Percentiles rank a stretch among this genome's conserved stretches.
These are phyloP conservation scores for Heliothis peltigera DNA, from an alignment of 2,888 invertebrate species.

Conservation along the genomic window DNA sequence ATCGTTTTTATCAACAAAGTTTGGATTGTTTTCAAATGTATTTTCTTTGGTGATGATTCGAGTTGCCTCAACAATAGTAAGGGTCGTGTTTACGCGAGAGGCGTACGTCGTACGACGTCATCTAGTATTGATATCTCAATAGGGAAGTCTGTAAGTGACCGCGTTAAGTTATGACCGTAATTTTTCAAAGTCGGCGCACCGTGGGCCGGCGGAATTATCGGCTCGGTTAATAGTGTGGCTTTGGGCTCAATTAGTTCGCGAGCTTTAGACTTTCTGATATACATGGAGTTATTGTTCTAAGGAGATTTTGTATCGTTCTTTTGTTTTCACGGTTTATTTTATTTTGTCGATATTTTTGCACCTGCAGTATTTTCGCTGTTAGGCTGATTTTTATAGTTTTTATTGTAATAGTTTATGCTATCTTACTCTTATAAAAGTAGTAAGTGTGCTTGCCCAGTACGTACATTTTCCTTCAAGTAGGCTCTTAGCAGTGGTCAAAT, in stretches of 20 bases:
- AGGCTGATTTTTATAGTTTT: no score
- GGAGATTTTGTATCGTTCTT: slow-evolving; percentile 28
- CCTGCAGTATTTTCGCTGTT: not conserved
- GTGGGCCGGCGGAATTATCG: slow-evolving; percentile 76
- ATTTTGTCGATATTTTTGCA: slow-evolving; percentile 6
- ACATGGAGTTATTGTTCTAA: slow-evolving; percentile 50
- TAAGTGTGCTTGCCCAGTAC: no score
- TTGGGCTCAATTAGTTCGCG: slow-evolving; percentile 84
- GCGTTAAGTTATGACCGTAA: slow-evolving; percentile 85
- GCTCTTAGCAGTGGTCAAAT: no score
- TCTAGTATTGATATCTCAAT: slow-evolving; percentile 89
- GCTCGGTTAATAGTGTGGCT: slow-evolving; percentile 79
- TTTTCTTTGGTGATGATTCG: slow-evolving; percentile 22
- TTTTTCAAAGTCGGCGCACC: slow-evolving; percentile 84
- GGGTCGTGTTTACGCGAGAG: slow-evolving; percentile 79
- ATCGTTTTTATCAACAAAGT: not conserved
- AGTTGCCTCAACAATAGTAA: slow-evolving; percentile 64
- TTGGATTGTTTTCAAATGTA: not conserved
- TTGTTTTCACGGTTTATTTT: slow-evolving; percentile 11
- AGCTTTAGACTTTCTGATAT: slow-evolving; percentile 58
- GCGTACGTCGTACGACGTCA: slow-evolving; percentile 80
- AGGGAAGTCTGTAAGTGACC: slow-evolving; percentile 88
- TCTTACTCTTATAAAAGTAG: no score
- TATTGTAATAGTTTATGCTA: no score
- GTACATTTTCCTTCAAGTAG: no score